Conservation (phyloP, 2,113 vertebrate species). For the Rynchops niger region DNA sequence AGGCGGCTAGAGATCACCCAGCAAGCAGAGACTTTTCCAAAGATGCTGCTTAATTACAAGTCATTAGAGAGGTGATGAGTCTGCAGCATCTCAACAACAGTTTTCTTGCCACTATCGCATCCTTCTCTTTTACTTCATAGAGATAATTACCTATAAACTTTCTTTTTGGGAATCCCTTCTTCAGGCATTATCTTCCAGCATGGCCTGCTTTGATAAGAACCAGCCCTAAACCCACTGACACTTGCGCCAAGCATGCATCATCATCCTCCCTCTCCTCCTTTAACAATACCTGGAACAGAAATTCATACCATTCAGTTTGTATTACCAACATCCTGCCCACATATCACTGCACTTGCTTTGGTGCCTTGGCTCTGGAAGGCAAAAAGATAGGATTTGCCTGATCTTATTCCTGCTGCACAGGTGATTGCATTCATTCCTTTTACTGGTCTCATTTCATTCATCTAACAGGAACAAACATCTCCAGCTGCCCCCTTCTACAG, state of each 20-base stretch:
- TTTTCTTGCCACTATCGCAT: no score
- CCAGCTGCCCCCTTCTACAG: not conserved
- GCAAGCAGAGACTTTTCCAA: not conserved
- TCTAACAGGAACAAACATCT: not conserved
- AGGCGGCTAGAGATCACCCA: not conserved
- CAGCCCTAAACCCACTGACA: not conserved
- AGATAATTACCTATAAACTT: not conserved
- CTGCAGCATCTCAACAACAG: not conserved
- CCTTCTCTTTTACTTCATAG: not conserved
- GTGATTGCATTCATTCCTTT: not conserved
- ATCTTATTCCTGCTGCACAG: not conserved
- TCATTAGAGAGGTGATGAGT: not conserved
- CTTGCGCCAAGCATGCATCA: not conserved
- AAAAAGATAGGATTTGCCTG: not conserved
- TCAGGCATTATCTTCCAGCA: not conserved
- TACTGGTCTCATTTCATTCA: not conserved
- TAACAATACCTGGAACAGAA: not conserved
- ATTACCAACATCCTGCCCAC: not conserved
- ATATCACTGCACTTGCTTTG: not conserved
- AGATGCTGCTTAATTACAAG: not conserved
- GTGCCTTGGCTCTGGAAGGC: not conserved
- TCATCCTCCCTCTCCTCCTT: not conserved
- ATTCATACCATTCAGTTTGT: no score
- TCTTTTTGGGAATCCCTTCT: not conserved
- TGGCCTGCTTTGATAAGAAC: not conserved